These are phyloP conservation scores for Zapus hudsonius DNA, from an alignment of 2,113 vertebrate species.

Conservation along the genomic window DNA sequence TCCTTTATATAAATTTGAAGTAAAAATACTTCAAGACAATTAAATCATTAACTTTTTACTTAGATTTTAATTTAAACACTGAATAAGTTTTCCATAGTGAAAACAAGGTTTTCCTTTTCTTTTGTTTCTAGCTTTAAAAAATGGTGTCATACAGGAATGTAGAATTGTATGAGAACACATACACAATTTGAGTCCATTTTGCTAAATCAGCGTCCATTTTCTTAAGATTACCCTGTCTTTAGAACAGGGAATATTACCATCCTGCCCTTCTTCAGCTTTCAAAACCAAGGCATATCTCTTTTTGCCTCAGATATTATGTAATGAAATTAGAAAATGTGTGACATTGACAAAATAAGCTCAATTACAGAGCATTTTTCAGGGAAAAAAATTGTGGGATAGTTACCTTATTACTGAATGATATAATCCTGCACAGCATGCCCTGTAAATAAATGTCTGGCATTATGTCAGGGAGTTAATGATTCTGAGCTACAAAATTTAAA, in stretches of 20 bases:
- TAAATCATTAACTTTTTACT: not conserved
- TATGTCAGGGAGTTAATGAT: not conserved
- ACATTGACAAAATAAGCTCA: slow-evolving; percentile 55
- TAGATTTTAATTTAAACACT: not conserved
- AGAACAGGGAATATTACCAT: slow-evolving; percentile 28
- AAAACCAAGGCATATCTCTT: slow-evolving; percentile 43
- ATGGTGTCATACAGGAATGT: not conserved
- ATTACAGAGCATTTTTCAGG: slow-evolving; percentile 46
- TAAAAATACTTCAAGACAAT: not conserved
- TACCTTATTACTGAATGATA: slow-evolving; percentile 47
- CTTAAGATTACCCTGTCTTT: slow-evolving; percentile 64
- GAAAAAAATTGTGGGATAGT: slow-evolving; percentile 56
- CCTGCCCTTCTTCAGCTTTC: slow-evolving; percentile 27
- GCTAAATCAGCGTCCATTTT: slow-evolving; percentile 63
- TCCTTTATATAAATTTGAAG: not conserved
- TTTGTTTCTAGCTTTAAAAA: not conserved
- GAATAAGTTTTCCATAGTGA: not conserved
- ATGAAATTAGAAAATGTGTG: slow-evolving; percentile 60
- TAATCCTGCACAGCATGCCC: not conserved
- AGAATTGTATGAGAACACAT: slow-evolving; percentile 44
- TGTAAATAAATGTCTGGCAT: not conserved
- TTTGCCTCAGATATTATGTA: slow-evolving; percentile 43
- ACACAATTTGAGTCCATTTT: slow-evolving; percentile 67
- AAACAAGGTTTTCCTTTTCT: not conserved
- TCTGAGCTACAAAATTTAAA: not conserved